A percentile compares a stretch with the other conserved stretches of the same genome.
Conservation (phyloP, 2,113 vertebrate species). For the Indicator indicator region DNA sequence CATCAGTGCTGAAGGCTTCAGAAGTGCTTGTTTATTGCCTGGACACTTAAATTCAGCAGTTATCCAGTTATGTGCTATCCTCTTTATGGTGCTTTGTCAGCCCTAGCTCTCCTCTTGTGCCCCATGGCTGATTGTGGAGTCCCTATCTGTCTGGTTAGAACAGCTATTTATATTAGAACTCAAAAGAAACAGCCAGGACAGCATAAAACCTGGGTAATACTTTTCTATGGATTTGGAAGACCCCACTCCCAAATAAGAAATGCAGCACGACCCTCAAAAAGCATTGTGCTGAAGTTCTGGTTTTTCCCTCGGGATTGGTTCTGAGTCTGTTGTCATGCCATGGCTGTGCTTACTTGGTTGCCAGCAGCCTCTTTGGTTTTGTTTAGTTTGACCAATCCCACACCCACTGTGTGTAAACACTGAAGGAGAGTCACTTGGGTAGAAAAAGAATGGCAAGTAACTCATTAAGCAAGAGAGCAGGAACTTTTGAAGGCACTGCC, state of each 20-base stretch:
- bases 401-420: constrained; percentile 17
- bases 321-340: not conserved
- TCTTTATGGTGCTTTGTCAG: not conserved
- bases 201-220: not conserved
- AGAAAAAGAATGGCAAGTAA: not conserved
- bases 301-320: not conserved
- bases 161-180: not conserved
- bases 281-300: not conserved
- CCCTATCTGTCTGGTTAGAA: not conserved
- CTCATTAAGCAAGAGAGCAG: not conserved
- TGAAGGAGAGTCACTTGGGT: not conserved
- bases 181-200: not conserved
- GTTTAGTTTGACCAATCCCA: constrained; percentile 20
- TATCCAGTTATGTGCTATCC: not conserved
- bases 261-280: not conserved
- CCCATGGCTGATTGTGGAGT: rapidly evolving
- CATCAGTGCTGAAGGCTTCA: not conserved
- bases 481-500: not conserved
- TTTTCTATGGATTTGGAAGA: not conserved
- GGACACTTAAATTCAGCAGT: not conserved
- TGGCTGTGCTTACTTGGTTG: not conserved
- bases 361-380: constrained; percentile 6
- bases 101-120: not conserved
- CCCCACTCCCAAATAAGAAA: not conserved
- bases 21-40: not conserved